phyloP scores from a whole-genome alignment of 92 coral and sea anemone species.

The Zoanthus solanderi region DNA sequence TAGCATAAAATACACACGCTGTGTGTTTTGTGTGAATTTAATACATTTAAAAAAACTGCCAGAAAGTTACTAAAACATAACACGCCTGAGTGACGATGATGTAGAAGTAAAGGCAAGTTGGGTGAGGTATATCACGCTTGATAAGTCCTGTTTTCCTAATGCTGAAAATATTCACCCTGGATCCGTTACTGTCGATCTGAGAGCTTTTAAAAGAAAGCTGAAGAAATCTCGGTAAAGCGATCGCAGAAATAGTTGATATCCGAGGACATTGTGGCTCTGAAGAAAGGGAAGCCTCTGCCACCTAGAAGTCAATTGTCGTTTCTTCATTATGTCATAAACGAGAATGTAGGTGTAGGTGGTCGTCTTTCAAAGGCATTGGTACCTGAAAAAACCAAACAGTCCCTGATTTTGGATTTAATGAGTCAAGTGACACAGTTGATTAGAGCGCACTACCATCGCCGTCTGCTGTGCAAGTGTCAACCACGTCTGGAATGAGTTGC shows the following conservation, averaged over 20 bases:
- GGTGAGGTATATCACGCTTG: not conserved
- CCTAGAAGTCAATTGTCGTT: not conserved
- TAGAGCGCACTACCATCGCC: slow-evolving; percentile 40
- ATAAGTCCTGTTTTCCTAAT: not conserved
- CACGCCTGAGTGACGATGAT: not conserved
- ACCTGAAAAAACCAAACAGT: slow-evolving; percentile 58
- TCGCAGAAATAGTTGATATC: slow-evolving; percentile 39
- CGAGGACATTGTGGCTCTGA: slow-evolving; percentile 36
- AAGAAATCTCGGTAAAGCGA: slow-evolving; percentile 35
- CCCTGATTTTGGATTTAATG: slow-evolving; percentile 53
- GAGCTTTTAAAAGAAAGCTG: slow-evolving; percentile 45
- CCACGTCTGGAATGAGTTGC: slow-evolving; percentile 55
- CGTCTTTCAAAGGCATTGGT: slow-evolving; percentile 58
- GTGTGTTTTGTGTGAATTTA: too few species aligned
- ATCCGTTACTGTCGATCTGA: not conserved
- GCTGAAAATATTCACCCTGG: not conserved
- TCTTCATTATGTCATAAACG: slow-evolving; percentile 37
- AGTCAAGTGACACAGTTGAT: not conserved
- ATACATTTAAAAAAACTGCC: too few species aligned
- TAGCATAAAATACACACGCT: not conserved
- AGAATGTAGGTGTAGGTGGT: slow-evolving; percentile 62
- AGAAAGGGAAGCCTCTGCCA: slow-evolving; percentile 48
- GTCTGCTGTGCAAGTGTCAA: slow-evolving; percentile 47
- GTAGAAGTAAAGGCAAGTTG: not conserved
- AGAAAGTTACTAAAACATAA: too few species aligned